Evolutionary conservation across 2,888 invertebrate species (phyloP).

Genomic region (Sturmia bella): DNA sequence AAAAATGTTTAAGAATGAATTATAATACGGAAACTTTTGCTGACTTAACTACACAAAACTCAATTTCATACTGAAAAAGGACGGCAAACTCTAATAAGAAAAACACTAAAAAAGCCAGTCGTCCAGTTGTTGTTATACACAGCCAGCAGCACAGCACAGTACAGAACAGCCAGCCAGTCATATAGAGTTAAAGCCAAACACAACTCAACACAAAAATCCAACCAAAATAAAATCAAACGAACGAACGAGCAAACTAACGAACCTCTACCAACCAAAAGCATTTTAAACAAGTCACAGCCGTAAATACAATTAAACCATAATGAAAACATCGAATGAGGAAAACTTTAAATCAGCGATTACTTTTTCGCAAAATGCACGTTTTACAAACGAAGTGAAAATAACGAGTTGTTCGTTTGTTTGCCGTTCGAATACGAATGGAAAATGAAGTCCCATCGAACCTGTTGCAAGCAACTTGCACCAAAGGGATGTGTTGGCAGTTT

Average conservation of each 20-base stretch:
- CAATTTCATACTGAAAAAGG: constrained; percentile 82
- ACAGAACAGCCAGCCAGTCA: constrained; percentile 62
- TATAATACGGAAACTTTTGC: constrained; percentile 79
- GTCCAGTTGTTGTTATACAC: constrained; percentile 65
- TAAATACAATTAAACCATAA: constrained; percentile 25
- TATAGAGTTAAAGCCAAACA: constrained; percentile 60
- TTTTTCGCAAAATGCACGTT: background rate
- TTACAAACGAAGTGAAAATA: constrained; percentile 30
- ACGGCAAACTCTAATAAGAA: constrained; percentile 78
- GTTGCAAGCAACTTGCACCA: constrained; percentile 27
- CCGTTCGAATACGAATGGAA: background rate
- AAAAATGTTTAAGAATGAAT: constrained; percentile 74
- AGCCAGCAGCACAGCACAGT: constrained; percentile 54
- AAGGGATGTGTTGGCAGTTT: background rate
- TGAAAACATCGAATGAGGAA: constrained; percentile 33
- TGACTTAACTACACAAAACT: constrained; percentile 83
- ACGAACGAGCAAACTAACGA: constrained; percentile 67
- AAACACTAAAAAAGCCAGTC: constrained; percentile 71
- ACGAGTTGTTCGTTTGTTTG: constrained; percentile 43
- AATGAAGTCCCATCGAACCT: constrained; percentile 12
- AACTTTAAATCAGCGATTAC: constrained; percentile 41
- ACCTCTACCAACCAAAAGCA: constrained; percentile 63
- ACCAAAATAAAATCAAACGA: constrained; percentile 61
- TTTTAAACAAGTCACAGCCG: constrained; percentile 26
- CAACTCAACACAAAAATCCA: constrained; percentile 58